phyloP scores from a whole-genome alignment of 1,140 invertebrate species.

The Sitodiplosis mosellana region DNA sequence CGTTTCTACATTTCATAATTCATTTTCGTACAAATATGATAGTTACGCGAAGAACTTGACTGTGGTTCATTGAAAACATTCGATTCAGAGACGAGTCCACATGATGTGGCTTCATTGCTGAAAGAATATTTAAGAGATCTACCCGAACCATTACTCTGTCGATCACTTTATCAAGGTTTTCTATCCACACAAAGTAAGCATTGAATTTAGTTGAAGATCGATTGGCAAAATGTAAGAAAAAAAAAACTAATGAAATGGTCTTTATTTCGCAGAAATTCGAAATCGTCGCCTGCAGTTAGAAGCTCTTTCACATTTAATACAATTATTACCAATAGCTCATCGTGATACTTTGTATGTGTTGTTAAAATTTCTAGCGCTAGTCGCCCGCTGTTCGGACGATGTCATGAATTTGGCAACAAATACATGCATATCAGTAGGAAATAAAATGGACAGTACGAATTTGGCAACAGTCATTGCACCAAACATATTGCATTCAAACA shows the following conservation, averaged over 20 bases:
- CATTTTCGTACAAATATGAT: conserved; percentile 15
- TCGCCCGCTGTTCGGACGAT: conserved; percentile 36
- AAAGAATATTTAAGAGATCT: conserved; percentile 88
- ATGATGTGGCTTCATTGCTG: conserved; percentile 80
- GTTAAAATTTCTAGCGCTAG: conserved; percentile 59
- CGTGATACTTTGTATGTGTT: conserved; percentile 72
- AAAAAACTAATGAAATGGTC: background rate
- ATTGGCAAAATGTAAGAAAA: background rate
- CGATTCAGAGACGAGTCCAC: conserved; percentile 64
- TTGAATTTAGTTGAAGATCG: conserved; percentile 3
- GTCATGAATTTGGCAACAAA: conserved; percentile 7
- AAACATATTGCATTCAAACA: conserved; percentile 71
- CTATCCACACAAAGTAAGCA: conserved; percentile 69
- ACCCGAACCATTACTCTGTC: conserved; percentile 77
- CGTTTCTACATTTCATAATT: background rate
- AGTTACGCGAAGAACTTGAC: conserved; percentile 84
- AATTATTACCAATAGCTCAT: conserved; percentile 67
- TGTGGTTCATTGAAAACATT: conserved; percentile 57
- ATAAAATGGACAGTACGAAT: conserved; percentile 87
- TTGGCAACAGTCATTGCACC: conserved; percentile 85
- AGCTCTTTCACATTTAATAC: conserved; percentile 63
- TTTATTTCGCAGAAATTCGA: conserved; percentile 44
- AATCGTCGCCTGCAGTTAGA: conserved; percentile 65
- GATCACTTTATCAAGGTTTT: conserved; percentile 74
- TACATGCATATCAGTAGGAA: conserved; percentile 32